phyloP scores from a whole-genome alignment of 2,113 vertebrate genomes.

The Castor canadensis region DNA sequence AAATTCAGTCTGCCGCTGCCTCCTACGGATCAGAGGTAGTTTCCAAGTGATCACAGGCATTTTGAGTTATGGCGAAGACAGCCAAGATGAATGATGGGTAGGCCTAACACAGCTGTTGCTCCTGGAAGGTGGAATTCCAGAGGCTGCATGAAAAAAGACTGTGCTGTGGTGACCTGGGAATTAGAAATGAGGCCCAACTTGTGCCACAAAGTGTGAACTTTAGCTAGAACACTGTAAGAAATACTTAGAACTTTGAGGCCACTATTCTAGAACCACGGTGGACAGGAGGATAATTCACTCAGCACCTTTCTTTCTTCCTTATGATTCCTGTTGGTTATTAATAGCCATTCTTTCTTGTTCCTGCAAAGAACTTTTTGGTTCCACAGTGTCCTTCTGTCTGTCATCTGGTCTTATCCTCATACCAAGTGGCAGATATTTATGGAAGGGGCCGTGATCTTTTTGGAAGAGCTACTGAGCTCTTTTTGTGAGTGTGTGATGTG shows the following conservation, averaged over 20 bases:
- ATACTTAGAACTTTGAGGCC: not conserved
- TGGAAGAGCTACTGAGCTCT: not conserved
- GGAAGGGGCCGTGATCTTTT: not conserved
- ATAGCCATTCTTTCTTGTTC: not conserved
- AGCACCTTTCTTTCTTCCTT: not conserved
- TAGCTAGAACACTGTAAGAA: not conserved
- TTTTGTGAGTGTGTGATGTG: not conserved
- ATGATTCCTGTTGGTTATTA: not conserved
- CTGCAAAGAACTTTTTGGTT: not conserved
- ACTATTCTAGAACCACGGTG: not conserved
- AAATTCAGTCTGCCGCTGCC: conserved; percentile 66
- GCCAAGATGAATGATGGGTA: conserved; percentile 68
- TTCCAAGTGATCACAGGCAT: conserved; percentile 57
- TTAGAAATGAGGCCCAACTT: not conserved
- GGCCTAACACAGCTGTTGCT: conserved; percentile 67
- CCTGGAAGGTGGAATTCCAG: not conserved
- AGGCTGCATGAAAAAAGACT: not conserved
- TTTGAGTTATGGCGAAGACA: conserved; percentile 71
- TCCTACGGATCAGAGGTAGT: conserved; percentile 61
- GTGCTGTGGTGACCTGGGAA: not conserved
- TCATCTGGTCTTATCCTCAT: conserved; percentile 19
- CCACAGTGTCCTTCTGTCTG: not conserved
- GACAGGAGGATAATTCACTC: not conserved
- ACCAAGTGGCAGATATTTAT: conserved; percentile 45
- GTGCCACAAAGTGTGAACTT: not conserved